Base-by-base conservation (phyloP, 1,140 invertebrate genomes). In the Branchinecta lindahli region DNA sequence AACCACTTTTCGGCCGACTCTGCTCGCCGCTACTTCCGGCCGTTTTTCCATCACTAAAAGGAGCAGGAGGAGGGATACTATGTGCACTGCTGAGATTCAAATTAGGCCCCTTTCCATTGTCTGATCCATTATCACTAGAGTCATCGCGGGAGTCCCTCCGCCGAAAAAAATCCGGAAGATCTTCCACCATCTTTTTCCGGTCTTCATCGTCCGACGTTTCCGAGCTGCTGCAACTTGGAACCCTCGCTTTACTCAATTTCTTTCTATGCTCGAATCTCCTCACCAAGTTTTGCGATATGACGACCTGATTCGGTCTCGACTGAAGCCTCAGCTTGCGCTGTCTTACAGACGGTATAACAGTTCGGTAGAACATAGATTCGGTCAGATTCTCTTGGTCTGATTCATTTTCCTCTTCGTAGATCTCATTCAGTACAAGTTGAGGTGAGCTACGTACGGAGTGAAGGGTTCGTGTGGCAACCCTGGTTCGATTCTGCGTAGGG, bases 171-270 rank as follows among this genome's bases (percentile, higher is more conserved):
- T 85, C 80, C 72, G 87, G 85, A 65, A 88, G 80, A 78, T 89
- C 89, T 66, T 90, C 85, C 20, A 87, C 86, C 44, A 88, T 80
- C 74, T 91, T 91, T 75, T 90, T 89, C 20, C 87, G 83, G 66
- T 83, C 83, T 76, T 93, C 90, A 78, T 94, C 91, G 77, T 95
- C 92, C 67, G 90, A 92, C 7, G 91, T 88, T 77, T 93, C 91
- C 0, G 91, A 94, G 68, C 90, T 90, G 73, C 89, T 91, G 76
- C 91, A 92, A 8, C 89, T 92, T 3, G 91, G 88, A 8, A 90
- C 91, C 18, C 91, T 82, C 8, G 86, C 84, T 75, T 89, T 89
- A 70, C 87, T 85, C 71, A 88, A 85, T 76, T 87, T 88, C 18
- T 85, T 82, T 44, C 87, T 81, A 74, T 88, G 84, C 77, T 85